Evolutionary conservation across 1,140 invertebrate species (phyloP), one percentile per base, ranked within the genome.

Genomic region (Caerostris extrusa): DNA sequence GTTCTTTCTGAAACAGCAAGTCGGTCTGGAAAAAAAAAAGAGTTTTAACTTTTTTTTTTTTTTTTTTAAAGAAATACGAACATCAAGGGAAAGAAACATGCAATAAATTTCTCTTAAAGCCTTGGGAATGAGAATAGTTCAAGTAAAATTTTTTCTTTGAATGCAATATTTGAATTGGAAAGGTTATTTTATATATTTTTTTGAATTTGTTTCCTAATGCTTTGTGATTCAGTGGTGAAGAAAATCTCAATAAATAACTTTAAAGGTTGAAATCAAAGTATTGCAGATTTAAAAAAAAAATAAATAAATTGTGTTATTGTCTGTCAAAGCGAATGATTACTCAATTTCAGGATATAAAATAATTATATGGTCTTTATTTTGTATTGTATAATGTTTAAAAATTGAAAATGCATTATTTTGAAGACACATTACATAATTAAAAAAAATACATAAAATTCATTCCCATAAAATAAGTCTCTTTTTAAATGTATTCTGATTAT

Each of bases 81-180:
- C 34, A 77, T 77, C 69, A 77, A 50, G 34, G 34, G 69, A 50
- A 77, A 77, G 69, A 77, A 77, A 77, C 50, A 34, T 77, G 50
- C 69, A 50, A 77, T 77, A 77, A 77, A 77, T 77, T 77, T 77
- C 34, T 19, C 34, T 3, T 77, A 77, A 77, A 12, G 19, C 50
- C 34, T 10, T 53, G 34, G 69, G 69, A 77, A 77, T 77, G 69
- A 34, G 34, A 34, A 77, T 77, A 77, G 69, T 77, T 77, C 69
- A 34, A 34, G 12, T 77, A 34, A 14, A 50, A 61, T 77, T 77
- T 77, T 19, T 77, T 77, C 19, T 12, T 34, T 34, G 34, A 71
- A 50, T 77, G 34, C 34, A 77, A 34, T 77, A 77, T 77, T 10
- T 34, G 69, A 4, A 77, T 50, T 50, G 10, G 34, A 77, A 77